Base-by-base conservation (phyloP, 2,113 vertebrate genomes). In the Ctenodactylus gundi region DNA sequence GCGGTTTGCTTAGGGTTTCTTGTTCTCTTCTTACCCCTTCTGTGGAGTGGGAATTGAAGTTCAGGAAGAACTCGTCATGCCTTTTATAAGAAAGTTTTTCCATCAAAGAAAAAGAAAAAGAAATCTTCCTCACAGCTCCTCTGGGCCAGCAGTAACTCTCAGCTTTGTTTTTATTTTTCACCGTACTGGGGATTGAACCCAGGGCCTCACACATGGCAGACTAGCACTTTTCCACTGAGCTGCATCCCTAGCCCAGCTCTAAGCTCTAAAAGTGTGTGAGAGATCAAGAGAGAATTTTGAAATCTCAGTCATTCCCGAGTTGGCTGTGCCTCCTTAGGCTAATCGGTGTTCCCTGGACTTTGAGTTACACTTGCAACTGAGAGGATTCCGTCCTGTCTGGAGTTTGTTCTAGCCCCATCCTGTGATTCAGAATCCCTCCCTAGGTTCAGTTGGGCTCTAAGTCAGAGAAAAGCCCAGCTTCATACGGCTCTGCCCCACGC, bases 1-100 rank as follows among this genome's bases (percentile, higher is more conserved):
- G 95, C 95, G 0, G 70, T 95, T 95, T 95, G 91, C 93, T 95
- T 70, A 72, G 95, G 88, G 86, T 93, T 91, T 95, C 94, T 91
- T 95, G 4, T 94, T 90, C 82, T 87, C 78, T 84, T 31, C 6
- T 85, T 57, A 31, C 68, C 68, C 53, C 94, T 92, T 36, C 46
- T n/a, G 12, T 39, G 86, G 94, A 76, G 62, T n/a, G 20, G 89
- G 67, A 64, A 5, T 65, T 55, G 18, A 78, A 6, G 7, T 62
- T 14, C 29, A 17, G 77, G 62, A 53, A 39, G 7, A 60, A 57
- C 41, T 46, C 51, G 41, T 49, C 62, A 31, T 34, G 29, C 20
- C n/a, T 88, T 51, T 78, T 75, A 58, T 0, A 6, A 86, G 49
- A 53, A 39, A 51, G 70, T 57, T 67, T 15, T 27, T 34, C 21